Base-by-base conservation (phyloP, 2,113 vertebrate genomes). In the Regulus satrapa region DNA sequence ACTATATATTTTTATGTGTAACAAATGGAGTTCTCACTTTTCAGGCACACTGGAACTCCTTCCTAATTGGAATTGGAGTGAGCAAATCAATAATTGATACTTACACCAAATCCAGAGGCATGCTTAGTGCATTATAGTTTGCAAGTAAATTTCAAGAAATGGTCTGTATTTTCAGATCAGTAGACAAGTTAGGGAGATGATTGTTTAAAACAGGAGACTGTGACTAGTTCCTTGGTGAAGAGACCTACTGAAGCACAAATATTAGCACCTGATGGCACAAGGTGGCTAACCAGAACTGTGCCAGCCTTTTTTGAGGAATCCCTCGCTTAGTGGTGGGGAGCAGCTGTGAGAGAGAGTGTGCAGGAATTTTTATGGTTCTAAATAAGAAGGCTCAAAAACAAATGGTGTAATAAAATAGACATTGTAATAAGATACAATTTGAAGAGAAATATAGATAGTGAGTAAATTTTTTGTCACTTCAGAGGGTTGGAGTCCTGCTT, bases 21-120 rank as follows among this genome's bases (percentile, higher is more conserved):
- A 93, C 91, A 95, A 93, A 95, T 83, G 66, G 55, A 96, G 32
- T 88, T 94, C 48, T 92, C n/a, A 19, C 78, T 96, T 85, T 74
- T 67, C 61, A 92, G 79, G 79, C 88, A 88, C 32, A 38, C 43
- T 92, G 75, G 85, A 93, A 72, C 41, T 61, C 75, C 68, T 61
- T 67, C 36, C 55, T 84, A 77, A 85, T 71, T 68, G 54, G 68
- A 95, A 86, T 66, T 81, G 48, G 55, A 92, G 48, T 83, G 67
- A 94, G 45, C 12, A 10, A 88, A 83, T 95, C 72, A 85, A 83
- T 96, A 92, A 89, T 85, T 94, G 71, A 58, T 83, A 75, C 66
- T 83, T 96, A 62, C 8, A 83, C 63, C 54, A 86, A 85, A 91
- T 66, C 66, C 43, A 85, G 67, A 88, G 78, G 83, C 58, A 73